Evolutionary conservation across 2,113 vertebrate genomes (phyloP), one percentile per base, ranked within the genome.

Genomic region (Heliornis fulica): DNA sequence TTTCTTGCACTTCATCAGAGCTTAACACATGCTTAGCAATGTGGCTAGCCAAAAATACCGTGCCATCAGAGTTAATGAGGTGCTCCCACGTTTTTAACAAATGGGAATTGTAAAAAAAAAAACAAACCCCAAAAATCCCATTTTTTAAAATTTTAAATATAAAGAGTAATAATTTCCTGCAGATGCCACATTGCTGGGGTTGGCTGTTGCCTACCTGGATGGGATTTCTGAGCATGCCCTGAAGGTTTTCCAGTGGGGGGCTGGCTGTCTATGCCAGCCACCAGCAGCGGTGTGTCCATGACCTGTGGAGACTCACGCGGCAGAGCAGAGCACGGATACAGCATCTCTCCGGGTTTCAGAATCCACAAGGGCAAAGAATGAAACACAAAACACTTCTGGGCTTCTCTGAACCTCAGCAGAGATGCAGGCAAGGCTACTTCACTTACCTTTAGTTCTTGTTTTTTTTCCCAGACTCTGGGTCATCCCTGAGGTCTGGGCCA

Each of bases 1-100:
- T 96, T 92, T 96, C 93, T 92, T 96, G 90, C 93, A 87, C 92
- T 94, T 87, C 88, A 81, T 94, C 56, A 85, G 85, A 81, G 72
- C 25, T 92, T 90, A 93, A 90, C 96, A 95, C 94, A 83, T 83
- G 86, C 85, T 89, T 91, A 92, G 92, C 90, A 86, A 90, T 86
- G 68, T 60, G 29, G 60, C 79, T 90, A 93, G 92, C 92, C 92
- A 93, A 96, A 96, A 95, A 93, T 92, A 93, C 63, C 40, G 0
- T 75, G 57, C 50, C 85, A 53, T 68, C 72, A 5, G 79, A 96
- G 95, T 84, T 96, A 93, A 96, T 68, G 92, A 96, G 96, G 93
- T 89, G 83, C 60, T 57, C 21, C 57, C 71, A 75, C 0, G 2
- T 38, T 88, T 87, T 56, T 50, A 95, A 87, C 84, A 81, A 94